Evolutionary conservation across 2,113 vertebrate species (phyloP).

Genomic region (Indicator indicator): DNA sequence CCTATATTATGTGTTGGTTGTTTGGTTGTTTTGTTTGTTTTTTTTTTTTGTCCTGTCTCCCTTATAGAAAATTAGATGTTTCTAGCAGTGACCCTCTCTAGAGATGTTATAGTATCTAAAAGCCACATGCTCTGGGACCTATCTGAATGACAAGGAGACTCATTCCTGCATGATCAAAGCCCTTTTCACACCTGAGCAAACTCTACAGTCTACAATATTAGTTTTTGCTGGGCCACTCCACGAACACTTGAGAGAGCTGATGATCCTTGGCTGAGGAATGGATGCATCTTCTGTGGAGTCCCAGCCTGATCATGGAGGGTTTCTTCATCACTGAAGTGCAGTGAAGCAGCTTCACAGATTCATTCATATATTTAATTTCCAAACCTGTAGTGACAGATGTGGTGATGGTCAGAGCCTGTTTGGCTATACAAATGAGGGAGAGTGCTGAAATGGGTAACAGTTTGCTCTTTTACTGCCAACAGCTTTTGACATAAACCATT

Average conservation of each 20-base stretch:
- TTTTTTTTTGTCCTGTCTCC: not conserved
- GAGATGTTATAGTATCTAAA: not conserved
- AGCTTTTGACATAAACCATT: constrained; percentile 50
- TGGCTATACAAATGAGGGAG: not conserved
- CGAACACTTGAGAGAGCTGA: not conserved
- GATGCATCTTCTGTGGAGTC: not conserved
- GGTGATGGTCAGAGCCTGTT: not conserved
- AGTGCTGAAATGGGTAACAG: not conserved
- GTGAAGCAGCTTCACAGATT: not conserved
- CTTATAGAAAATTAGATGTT: not conserved
- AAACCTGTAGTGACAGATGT: not conserved
- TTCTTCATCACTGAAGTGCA: not conserved
- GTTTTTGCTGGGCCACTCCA: not conserved
- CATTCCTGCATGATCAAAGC: not conserved
- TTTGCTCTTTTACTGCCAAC: constrained; percentile 28
- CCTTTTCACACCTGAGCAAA: not conserved
- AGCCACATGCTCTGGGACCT: not conserved
- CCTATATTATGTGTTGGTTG: not conserved
- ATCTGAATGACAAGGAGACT: not conserved
- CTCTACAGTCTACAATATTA: not conserved
- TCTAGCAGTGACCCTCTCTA: not conserved
- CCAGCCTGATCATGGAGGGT: not conserved
- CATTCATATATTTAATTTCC: not conserved
- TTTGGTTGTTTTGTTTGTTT: too few species aligned
- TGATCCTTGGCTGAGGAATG: not conserved